Conservation (phyloP, 2,797 vertebrate genomes). For the Paramormyrops hopkinsi region DNA sequence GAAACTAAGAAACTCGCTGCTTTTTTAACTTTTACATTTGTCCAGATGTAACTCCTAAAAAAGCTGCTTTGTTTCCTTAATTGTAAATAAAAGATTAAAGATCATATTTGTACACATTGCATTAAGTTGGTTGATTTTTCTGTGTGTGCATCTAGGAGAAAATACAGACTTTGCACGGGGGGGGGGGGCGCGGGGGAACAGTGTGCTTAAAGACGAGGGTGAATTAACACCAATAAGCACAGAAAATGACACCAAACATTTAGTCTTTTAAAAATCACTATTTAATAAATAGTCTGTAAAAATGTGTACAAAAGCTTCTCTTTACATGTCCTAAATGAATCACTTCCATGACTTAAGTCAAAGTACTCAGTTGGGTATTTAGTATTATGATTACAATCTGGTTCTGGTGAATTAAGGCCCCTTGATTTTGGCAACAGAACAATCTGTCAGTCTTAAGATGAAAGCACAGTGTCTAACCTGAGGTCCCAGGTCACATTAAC, state of each 20-base stretch:
- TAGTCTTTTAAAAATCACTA: slow-evolving; percentile 71
- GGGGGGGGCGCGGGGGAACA: no score
- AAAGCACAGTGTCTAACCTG: slow-evolving; percentile 51
- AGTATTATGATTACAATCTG: slow-evolving; percentile 62
- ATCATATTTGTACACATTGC: slow-evolving; percentile 48
- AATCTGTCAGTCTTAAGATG: slow-evolving; percentile 62
- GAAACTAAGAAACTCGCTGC: slow-evolving; percentile 43
- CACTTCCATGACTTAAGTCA: slow-evolving; percentile 57
- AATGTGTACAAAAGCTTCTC: slow-evolving; percentile 68
- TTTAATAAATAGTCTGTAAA: slow-evolving; percentile 81
- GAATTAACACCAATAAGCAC: background rate
- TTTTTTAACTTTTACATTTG: slow-evolving; percentile 45
- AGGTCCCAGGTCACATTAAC: slow-evolving; percentile 50
- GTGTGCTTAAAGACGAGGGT: background rate
- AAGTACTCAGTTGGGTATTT: slow-evolving; percentile 56
- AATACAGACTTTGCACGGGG: background rate
- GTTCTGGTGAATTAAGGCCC: slow-evolving; percentile 75
- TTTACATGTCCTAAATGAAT: slow-evolving; percentile 67
- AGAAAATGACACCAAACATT: background rate
- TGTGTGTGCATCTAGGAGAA: background rate
- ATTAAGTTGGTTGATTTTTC: slow-evolving; percentile 13
- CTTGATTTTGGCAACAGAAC: slow-evolving; percentile 74
- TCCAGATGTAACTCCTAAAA: slow-evolving; percentile 45
- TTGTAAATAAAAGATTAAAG: slow-evolving; percentile 50
- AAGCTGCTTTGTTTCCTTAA: slow-evolving; percentile 50